Base-by-base conservation (phyloP, 1,140 invertebrate genomes). In the Leguminivora glycinivorella region DNA sequence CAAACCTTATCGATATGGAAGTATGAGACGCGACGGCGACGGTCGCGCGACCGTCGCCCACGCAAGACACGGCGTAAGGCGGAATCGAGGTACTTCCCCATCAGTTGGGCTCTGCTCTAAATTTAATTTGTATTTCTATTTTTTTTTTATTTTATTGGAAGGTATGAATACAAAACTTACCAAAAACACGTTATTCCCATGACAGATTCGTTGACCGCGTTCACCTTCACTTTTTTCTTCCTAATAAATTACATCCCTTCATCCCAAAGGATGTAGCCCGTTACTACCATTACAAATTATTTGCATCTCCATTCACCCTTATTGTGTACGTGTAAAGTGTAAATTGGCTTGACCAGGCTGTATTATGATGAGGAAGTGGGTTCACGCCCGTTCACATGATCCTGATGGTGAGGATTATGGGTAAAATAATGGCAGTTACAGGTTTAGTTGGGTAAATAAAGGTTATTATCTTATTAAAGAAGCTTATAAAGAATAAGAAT, bases 221-320 rank as follows among this genome's bases (percentile, higher is more conserved):
- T 52, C 17, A 52, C 58, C 68, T 66, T 69, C 68, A 66, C 56
- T 24, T 38, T 67, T 67, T 29, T 56, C 72, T 56, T 75, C 24
- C 47, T 66, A 74, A 82, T 77, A 77, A 75, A 80, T 79, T 76
- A 79, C 77, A 78, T 79, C 75, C 75, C 52, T 71, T 68, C 43
- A 71, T 73, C 73, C 71, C 66, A 43, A 77, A 81, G 82, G 82
- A 83, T 82, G 78, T 56, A 75, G 25, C 72, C 79, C 78, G 80
- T 81, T 84, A 84, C 24, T 10, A 34, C 5, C 17, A 43, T 24
- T 12, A 10, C 47, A 19, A 22, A 10, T 52, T 22, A 10, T 1
- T 10, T 52, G 47, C 47, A 1, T 7, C 6, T 22, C 6, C 7
- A 0, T 52, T 9, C 7, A 52, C 17, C 2, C 47, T 22, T 52